These are phyloP conservation scores for Myioborus miniatus DNA, from an alignment of 2,797 vertebrate species.

Conservation along the genomic window DNA sequence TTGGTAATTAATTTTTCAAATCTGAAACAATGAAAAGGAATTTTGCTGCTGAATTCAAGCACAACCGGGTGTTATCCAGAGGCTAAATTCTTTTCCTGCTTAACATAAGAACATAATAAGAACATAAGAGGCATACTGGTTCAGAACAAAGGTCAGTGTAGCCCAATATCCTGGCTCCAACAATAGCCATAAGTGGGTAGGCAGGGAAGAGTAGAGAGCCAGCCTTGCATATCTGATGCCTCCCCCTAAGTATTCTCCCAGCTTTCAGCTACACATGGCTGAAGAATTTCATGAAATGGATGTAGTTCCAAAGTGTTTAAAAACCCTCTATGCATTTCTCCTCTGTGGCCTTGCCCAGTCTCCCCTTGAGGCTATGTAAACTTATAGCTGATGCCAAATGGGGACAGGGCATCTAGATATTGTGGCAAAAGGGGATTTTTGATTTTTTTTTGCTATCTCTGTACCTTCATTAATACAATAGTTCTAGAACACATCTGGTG, in stretches of 20 bases:
- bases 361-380: not conserved
- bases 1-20: not conserved
- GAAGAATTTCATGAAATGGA: not conserved
- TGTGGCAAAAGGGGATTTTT: not conserved
- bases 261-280: not conserved
- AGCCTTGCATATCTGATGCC: not conserved
- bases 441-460: not conserved
- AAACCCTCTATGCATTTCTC: not conserved
- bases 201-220: not conserved
- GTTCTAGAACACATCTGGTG: not conserved
- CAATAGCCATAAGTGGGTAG: slow-evolving; percentile 38
- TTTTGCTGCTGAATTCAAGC: slow-evolving; percentile 46
- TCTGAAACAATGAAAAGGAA: slow-evolving; percentile 29
- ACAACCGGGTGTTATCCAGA: slow-evolving; percentile 46
- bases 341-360: not conserved
- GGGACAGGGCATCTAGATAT: not conserved
- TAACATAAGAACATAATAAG: slow-evolving; percentile 68
- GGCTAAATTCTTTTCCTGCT: slow-evolving; percentile 67
- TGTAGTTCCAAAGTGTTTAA: not conserved
- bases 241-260: not conserved
- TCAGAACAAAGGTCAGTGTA: slow-evolving; percentile 65
- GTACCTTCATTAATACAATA: not conserved
- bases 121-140: slow-evolving; percentile 60
- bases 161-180: slow-evolving; percentile 50
- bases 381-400: not conserved